phyloP scores from a whole-genome alignment of 1,140 invertebrate species.

The Ephestia elutella region DNA sequence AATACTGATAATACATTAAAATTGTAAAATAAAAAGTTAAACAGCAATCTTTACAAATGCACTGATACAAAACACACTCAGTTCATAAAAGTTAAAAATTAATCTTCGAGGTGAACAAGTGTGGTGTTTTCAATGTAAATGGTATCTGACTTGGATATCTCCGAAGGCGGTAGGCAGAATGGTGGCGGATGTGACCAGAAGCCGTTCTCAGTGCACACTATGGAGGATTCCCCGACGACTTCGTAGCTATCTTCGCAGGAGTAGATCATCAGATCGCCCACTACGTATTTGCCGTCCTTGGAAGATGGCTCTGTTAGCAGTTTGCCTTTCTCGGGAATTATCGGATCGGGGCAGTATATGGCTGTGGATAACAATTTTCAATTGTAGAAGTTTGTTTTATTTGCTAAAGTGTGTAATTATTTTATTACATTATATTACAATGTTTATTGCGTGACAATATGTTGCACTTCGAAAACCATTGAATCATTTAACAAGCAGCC shows the following conservation, averaged over 20 bases:
- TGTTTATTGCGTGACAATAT: too few species aligned
- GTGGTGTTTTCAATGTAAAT: conserved; percentile 62
- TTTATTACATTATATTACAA: too few species aligned
- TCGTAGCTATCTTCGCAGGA: conserved; percentile 81
- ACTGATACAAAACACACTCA: too few species aligned
- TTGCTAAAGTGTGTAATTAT: not conserved
- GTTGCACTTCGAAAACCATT: too few species aligned
- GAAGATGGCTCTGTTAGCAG: conserved; percentile 43
- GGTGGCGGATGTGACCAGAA: conserved; percentile 91
- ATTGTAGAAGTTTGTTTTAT: not conserved
- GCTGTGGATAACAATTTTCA: conserved; percentile 73
- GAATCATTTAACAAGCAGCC: too few species aligned
- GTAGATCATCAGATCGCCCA: conserved; percentile 86
- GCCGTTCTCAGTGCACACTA: conserved; percentile 89
- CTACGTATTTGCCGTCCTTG: conserved; percentile 77
- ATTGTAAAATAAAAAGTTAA: too few species aligned
- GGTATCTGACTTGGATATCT: conserved; percentile 61
- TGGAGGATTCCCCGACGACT: conserved; percentile 84
- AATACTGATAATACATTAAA: too few species aligned
- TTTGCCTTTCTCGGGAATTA: conserved; percentile 81
- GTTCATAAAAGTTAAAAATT: not conserved
- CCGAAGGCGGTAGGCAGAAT: conserved; percentile 76
- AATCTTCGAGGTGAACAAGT: conserved; percentile 50
- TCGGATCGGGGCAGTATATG: conserved; percentile 84
- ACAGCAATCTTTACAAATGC: too few species aligned